Conservation (phyloP, 2,797 vertebrate species). For the Cirrhinus mrigala region DNA sequence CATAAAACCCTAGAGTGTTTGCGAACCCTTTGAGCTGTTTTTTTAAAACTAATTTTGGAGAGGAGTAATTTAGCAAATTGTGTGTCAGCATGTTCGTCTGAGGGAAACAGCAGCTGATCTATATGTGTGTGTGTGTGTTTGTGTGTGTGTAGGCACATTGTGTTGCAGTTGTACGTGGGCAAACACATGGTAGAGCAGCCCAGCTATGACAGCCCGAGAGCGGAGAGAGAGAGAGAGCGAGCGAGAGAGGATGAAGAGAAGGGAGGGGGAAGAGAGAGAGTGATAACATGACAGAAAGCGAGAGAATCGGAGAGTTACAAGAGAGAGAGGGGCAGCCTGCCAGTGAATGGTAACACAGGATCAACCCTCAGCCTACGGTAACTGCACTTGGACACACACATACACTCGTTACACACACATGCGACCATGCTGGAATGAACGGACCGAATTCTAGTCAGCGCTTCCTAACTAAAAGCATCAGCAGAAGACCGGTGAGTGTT, state of each 20-base stretch:
- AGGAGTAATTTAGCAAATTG: conserved; percentile 61
- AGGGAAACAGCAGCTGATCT: conserved; percentile 64
- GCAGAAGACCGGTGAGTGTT: conserved; percentile 53
- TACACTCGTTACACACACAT: conserved; percentile 58
- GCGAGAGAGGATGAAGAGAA: conserved; percentile 29
- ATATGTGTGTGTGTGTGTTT: conserved; percentile 44
- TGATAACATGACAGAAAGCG: conserved; percentile 62
- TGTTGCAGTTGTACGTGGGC: conserved; percentile 71
- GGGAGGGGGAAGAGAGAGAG: conserved; percentile 42
- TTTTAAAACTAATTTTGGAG: conserved; percentile 66
- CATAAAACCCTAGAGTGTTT: conserved; percentile 1
- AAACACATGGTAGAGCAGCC: conserved; percentile 69
- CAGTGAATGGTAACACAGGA: conserved; percentile 68
- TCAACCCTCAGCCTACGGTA: conserved; percentile 71
- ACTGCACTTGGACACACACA: conserved; percentile 57
- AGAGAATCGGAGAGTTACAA: conserved; percentile 47
- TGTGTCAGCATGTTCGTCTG: conserved; percentile 62
- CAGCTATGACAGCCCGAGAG: conserved; percentile 65
- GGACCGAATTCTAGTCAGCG: conserved; percentile 52
- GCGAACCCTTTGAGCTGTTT: conserved; percentile 37
- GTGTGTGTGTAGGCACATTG: conserved; percentile 55
- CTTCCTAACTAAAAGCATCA: conserved; percentile 51
- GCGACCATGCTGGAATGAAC: conserved; percentile 54
- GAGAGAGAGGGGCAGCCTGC: conserved; percentile 59
- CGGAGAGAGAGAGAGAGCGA: conserved; percentile 49